Conservation (phyloP, 2,888 invertebrate genomes). For the Carterocephalus palaemon region DNA sequence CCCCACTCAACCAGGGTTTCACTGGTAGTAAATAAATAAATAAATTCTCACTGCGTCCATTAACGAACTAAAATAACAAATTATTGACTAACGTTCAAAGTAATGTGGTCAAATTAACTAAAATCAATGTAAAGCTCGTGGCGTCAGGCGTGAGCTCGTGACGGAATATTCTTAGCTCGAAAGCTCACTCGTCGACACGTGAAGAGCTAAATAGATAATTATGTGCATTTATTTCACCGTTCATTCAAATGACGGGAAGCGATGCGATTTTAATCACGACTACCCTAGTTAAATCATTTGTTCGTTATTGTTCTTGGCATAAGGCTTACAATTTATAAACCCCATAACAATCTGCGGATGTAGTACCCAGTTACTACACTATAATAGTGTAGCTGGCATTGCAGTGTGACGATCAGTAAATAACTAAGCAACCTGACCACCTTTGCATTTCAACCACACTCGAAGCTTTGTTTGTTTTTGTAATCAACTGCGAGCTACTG, state of each 20-base stretch:
- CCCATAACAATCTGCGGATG: conserved; percentile 57
- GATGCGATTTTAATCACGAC: conserved; percentile 61
- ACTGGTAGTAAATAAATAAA: too few species aligned
- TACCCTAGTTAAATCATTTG: conserved; percentile 37
- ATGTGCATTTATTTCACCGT: conserved; percentile 48
- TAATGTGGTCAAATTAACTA: too few species aligned
- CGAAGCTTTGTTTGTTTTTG: conserved; percentile 50
- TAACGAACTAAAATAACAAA: too few species aligned
- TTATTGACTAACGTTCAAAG: too few species aligned
- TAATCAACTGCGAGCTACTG: conserved; percentile 44
- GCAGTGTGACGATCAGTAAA: conserved; percentile 24
- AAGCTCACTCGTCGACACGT: conserved; percentile 32
- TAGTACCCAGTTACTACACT: conserved; percentile 45
- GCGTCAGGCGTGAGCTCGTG: conserved; percentile 17
- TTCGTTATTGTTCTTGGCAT: conserved; percentile 25
- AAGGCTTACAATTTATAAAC: conserved; percentile 34
- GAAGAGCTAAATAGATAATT: conserved; percentile 40
- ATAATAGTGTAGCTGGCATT: conserved; percentile 59
- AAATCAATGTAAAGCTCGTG: too few species aligned
- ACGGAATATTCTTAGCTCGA: conserved; percentile 1
- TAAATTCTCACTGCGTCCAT: too few species aligned
- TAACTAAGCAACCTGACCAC: conserved; percentile 43
- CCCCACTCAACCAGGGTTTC: too few species aligned
- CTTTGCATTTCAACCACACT: conserved; percentile 53
- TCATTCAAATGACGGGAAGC: conserved; percentile 62